Base-by-base conservation (phyloP, 2,888 invertebrate genomes). In the Eremobia ochroleuca region DNA sequence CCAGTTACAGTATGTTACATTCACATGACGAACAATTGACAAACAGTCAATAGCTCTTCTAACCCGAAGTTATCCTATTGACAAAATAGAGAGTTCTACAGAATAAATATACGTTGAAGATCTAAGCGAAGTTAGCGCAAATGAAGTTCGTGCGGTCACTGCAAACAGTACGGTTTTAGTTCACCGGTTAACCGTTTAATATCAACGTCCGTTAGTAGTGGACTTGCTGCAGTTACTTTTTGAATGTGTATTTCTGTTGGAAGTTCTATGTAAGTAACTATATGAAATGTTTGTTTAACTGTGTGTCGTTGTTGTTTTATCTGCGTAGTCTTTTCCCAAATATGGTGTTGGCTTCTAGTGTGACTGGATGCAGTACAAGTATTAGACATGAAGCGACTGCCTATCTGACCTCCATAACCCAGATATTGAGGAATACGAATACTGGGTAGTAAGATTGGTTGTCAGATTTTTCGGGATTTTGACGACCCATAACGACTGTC, bases 81-180 rank as follows among this genome's bases (percentile, higher is more conserved):
- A 31, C 65, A 85, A 82, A 85, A 59, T 43, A 31, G 46, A 58
- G 59, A 84, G 73, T 73, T 82, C 52, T 21, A 70, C 76, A 62
- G 52, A 84, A 77, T 76, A 83, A 86, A 86, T 76, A 86, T 28
- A 75, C 75, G 68, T 59, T 73, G 58, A 77, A 86, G 73, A 84
- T 84, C 65, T 68, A 40, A 66, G 37, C 1, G 34, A 67, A 75
- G 70, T 73, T 65, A 76, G 74, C 59, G 70, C 75, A 71, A 79
- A 71, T 65, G 55, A 75, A 85, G 76, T 77, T 64, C 52, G 55
- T 76, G 74, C 64, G 73, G 86, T 71, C 74, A 82, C 43, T 70
- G 82, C 66, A 77, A 84, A 84, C 75, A 84, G 40, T 74, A 58
- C 46, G 13, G 46, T 68, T 73, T 61, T 61, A 76, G 66, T 74